A percentile compares a stretch with the other conserved stretches of the same genome.
phyloP scores from a whole-genome alignment of 2,888 invertebrate species.

The Tachystola acroxantha region DNA sequence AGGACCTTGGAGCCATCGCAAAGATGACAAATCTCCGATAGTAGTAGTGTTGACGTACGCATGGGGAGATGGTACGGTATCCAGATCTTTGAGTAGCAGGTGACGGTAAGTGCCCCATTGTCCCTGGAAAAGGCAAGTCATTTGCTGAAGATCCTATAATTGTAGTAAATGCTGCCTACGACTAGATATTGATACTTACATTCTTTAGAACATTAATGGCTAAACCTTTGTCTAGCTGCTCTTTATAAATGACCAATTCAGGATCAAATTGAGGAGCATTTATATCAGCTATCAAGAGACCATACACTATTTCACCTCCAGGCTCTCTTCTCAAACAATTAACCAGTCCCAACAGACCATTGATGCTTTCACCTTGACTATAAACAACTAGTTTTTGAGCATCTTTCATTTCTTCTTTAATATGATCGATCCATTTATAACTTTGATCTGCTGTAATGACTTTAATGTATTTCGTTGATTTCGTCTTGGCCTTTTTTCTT shows the following conservation, averaged over 20 bases:
- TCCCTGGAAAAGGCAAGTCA: slow-evolving; percentile 37
- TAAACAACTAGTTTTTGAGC: slow-evolving; percentile 80
- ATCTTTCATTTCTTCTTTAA: slow-evolving; percentile 56
- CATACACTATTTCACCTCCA: slow-evolving; percentile 81
- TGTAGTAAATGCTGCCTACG: not conserved
- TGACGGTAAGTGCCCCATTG: slow-evolving; percentile 91
- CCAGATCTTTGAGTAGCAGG: slow-evolving; percentile 77
- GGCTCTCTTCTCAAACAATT: slow-evolving; percentile 92
- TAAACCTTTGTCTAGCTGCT: slow-evolving; percentile 84
- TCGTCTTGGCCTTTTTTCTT: slow-evolving; percentile 60
- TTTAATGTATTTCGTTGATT: slow-evolving; percentile 65
- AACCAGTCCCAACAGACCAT: slow-evolving; percentile 93
- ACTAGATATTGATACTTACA: slow-evolving; percentile 44
- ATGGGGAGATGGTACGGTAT: slow-evolving; percentile 76
- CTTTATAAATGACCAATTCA: slow-evolving; percentile 80
- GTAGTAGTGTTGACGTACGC: slow-evolving; percentile 87
- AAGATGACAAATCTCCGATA: slow-evolving; percentile 90
- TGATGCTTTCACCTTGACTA: slow-evolving; percentile 81
- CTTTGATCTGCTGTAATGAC: slow-evolving; percentile 51
- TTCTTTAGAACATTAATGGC: slow-evolving; percentile 87
- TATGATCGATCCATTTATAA: slow-evolving; percentile 74
- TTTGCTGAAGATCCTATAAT: not conserved
- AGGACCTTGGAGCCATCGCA: slow-evolving; percentile 84
- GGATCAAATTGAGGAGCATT: slow-evolving; percentile 82
- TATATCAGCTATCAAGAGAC: slow-evolving; percentile 80